phyloP scores from a whole-genome alignment of 2,888 invertebrate species.

The Ischnura elegans region DNA sequence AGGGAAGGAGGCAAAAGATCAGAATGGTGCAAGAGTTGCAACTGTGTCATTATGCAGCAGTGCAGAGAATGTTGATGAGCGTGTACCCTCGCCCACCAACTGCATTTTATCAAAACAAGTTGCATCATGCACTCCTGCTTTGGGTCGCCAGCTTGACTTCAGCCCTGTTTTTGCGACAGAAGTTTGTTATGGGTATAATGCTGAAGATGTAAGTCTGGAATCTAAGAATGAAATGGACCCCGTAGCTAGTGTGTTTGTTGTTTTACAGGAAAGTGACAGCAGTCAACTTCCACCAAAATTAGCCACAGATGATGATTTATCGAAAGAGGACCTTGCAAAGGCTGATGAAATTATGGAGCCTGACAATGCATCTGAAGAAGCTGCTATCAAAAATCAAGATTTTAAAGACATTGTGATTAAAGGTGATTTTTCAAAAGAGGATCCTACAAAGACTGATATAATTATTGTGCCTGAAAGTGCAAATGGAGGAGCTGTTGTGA shows the following conservation, averaged over 20 bases:
- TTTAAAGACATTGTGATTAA: too few relatives aligned
- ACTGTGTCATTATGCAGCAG: not conserved
- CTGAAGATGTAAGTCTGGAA: not conserved
- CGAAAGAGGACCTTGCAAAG: not conserved
- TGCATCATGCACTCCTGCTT: too few relatives aligned
- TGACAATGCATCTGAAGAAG: not conserved
- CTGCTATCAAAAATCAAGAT: not conserved
- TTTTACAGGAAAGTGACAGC: not conserved
- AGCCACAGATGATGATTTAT: not conserved
- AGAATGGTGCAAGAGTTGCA: not conserved
- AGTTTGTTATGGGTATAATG: too few relatives aligned
- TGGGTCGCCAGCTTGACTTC: too few relatives aligned
- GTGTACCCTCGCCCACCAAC: too few relatives aligned
- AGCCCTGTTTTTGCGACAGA: too few relatives aligned
- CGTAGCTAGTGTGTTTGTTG: not conserved
- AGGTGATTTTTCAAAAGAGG: too few relatives aligned
- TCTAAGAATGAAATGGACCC: not conserved
- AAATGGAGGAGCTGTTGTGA: too few relatives aligned
- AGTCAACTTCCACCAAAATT: not conserved
- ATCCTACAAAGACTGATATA: too few relatives aligned
- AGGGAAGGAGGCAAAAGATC: not conserved
- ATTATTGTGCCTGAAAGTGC: too few relatives aligned
- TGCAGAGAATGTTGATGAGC: not conserved
- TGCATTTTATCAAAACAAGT: too few relatives aligned
- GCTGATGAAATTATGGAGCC: not conserved